Conservation (phyloP, 2,113 vertebrate species). For the Paralichthys olivaceus region DNA sequence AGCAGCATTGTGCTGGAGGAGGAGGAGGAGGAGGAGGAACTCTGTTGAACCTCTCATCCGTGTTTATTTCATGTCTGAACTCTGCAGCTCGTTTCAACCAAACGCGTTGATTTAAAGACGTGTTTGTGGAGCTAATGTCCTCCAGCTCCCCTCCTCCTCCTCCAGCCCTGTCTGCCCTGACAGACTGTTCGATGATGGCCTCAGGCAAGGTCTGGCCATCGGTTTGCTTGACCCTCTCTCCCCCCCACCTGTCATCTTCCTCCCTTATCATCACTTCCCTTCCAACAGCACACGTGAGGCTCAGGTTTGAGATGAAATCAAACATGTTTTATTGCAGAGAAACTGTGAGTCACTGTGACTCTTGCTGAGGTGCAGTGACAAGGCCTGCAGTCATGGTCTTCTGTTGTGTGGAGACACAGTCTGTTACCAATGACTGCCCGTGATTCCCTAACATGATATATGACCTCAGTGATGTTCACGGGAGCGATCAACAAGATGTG, state of each 20-base stretch:
- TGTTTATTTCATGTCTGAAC: conserved; percentile 12
- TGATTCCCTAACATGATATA: not conserved
- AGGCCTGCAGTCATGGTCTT: conserved; percentile 50
- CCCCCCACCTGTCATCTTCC: conserved; percentile 1
- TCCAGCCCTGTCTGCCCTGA: conserved; percentile 3
- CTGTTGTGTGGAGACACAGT: conserved; percentile 27
- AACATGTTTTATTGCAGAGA: conserved; percentile 48
- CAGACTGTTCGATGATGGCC: conserved; percentile 22
- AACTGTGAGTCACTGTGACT: conserved; percentile 61
- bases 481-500: conserved; percentile 5
- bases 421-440: conserved; percentile 12
- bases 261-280: not conserved
- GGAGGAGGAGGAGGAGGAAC: conserved; percentile 23
- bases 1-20: conserved; percentile 42
- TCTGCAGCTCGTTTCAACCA: not conserved
- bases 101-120: not conserved
- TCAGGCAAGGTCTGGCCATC: conserved; percentile 48
- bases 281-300: not conserved
- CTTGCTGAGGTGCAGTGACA: conserved; percentile 35
- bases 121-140: not conserved
- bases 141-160: not conserved
- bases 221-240: conserved; percentile 23
- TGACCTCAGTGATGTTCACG: conserved; percentile 23
- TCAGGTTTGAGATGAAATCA: conserved; percentile 24
- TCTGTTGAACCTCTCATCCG: conserved; percentile 13